phyloP scores from a whole-genome alignment of 2,888 invertebrate species.

The Pachycephus smyrnensis region DNA sequence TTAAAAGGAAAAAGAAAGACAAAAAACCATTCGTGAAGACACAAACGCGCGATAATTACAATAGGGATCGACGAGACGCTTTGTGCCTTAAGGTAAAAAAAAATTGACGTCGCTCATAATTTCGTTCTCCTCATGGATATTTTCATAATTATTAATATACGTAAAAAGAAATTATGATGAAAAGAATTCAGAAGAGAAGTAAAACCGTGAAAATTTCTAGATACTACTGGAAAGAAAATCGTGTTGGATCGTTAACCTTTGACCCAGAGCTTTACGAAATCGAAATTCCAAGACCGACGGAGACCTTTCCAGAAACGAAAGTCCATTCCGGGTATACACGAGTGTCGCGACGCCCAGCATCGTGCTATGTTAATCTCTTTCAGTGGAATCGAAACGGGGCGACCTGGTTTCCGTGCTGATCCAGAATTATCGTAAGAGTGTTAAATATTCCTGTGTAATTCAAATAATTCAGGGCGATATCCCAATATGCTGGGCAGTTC shows the following conservation, averaged over 20 bases:
- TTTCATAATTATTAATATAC: not conserved
- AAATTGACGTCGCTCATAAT: not conserved
- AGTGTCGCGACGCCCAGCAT: not conserved
- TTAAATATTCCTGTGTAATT: not conserved
- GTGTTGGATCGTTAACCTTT: not conserved
- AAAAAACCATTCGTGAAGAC: not conserved
- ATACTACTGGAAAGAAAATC: not conserved
- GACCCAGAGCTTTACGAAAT: not conserved
- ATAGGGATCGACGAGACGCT: not conserved
- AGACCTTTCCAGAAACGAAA: conserved; percentile 21
- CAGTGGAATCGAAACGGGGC: not conserved
- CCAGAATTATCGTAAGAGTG: not conserved
- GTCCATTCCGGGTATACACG: not conserved
- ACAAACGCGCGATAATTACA: not conserved
- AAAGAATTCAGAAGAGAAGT: not conserved
- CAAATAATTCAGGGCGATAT: not conserved
- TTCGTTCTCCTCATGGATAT: not conserved
- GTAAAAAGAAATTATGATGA: not conserved
- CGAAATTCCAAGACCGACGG: conserved; percentile 9
- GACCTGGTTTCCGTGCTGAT: not conserved
- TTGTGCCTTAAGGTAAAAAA: not conserved
- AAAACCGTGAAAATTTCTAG: not conserved
- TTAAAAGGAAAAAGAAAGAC: not conserved
- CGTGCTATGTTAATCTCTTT: not conserved
- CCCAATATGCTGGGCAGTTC: not conserved